A percentile compares a stretch with the other conserved stretches of the same genome.
phyloP scores from a whole-genome alignment of 2,888 invertebrate genomes.

The Cephus nigrinus region DNA sequence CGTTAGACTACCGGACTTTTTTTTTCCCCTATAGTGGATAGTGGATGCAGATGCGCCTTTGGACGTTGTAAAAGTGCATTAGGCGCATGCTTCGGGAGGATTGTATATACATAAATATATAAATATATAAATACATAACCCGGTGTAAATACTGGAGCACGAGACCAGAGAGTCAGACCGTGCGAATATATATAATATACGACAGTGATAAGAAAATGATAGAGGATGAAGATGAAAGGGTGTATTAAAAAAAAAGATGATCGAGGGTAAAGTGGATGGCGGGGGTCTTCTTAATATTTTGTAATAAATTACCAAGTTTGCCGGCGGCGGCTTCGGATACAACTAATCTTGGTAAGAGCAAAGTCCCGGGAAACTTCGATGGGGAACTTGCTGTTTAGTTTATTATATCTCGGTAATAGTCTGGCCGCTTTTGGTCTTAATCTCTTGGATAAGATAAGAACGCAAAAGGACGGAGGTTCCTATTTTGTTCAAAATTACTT shows the following conservation, averaged over 20 bases:
- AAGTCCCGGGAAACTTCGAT: conserved; percentile 35
- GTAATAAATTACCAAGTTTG: conserved; percentile 47
- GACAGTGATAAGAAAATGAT: not conserved
- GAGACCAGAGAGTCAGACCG: too few species aligned
- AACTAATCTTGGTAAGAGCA: conserved; percentile 40
- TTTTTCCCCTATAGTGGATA: too few species aligned
- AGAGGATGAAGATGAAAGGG: conserved; percentile 11
- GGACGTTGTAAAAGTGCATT: too few species aligned
- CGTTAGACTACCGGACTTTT: too few species aligned
- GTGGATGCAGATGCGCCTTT: too few species aligned
- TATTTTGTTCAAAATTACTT: too few species aligned
- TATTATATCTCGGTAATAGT: conserved; percentile 35
- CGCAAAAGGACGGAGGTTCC: too few species aligned
- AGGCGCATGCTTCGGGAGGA: too few species aligned
- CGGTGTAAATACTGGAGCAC: too few species aligned
- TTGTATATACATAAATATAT: too few species aligned
- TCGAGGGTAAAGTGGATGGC: not conserved
- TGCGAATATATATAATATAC: too few species aligned
- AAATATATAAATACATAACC: too few species aligned
- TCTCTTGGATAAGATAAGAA: conserved; percentile 24
- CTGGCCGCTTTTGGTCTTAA: conserved; percentile 30
- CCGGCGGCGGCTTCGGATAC: conserved; percentile 27
- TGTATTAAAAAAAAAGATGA: not conserved
- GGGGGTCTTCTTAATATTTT: conserved; percentile 41
- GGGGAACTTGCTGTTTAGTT: conserved; percentile 35